Evolutionary conservation across 1,140 invertebrate genomes (phyloP).

Genomic region (Melanaphis sacchari): DNA sequence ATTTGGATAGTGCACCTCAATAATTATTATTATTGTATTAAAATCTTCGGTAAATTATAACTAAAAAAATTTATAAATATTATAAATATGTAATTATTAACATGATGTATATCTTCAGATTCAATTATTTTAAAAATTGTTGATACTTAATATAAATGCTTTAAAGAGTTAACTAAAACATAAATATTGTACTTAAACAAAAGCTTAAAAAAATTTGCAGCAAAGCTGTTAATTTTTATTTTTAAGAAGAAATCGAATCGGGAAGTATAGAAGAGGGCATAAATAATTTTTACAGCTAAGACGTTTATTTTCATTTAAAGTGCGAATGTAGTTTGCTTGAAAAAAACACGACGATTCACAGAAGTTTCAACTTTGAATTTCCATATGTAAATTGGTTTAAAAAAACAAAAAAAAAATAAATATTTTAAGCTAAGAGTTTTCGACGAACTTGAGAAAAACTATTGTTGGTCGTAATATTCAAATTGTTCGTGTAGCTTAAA

Average conservation of each 20-base stretch:
- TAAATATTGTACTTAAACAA: not conserved
- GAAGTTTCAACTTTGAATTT: conserved; percentile 29
- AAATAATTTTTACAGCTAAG: not conserved
- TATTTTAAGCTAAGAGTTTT: not conserved
- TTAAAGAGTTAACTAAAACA: not conserved
- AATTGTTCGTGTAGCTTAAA: not conserved
- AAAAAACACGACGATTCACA: not conserved
- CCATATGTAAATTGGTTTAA: conserved; percentile 36
- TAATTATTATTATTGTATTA: not conserved
- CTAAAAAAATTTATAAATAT: not conserved
- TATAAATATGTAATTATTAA: not conserved
- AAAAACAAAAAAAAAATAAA: not conserved
- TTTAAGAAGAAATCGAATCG: not conserved
- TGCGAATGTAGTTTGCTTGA: not conserved
- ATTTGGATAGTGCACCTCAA: not conserved
- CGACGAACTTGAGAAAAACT: not conserved
- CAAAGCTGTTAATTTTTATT: not conserved
- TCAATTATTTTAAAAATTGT: not conserved
- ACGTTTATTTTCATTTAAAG: conserved; percentile 38
- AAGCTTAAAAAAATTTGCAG: not conserved
- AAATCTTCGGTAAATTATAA: not conserved
- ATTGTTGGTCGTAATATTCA: not conserved
- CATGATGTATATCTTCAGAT: not conserved
- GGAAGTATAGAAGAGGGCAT: too few species aligned
- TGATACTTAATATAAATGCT: not conserved